Evolutionary conservation across 1,140 invertebrate genomes (phyloP), one percentile per base, ranked within the genome.

Genomic region (Drosophila arizonae): DNA sequence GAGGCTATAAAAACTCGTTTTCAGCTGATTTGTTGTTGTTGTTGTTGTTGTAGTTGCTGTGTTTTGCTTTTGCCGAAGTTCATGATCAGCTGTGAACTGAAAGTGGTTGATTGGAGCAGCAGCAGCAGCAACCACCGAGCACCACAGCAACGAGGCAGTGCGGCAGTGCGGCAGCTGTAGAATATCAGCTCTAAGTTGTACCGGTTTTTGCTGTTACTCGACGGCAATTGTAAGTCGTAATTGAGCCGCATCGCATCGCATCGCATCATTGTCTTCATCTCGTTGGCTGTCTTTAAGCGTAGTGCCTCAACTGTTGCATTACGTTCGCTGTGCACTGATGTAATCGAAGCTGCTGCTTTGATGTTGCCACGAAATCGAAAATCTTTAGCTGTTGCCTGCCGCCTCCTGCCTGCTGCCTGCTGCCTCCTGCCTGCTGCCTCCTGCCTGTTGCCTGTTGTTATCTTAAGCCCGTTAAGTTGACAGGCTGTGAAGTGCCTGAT

Each of bases 81-180:
- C 84, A 87, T 81, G 79, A 82, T 82, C 79, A 82, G 79, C 79
- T 82, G 79, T 85, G 79, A 88, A 84, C 84, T 82, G 84, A 88
- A 88, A 88, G 84, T 88, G 84, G 76, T 82, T 74, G 84, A 82
- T 82, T 77, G 84, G 61, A 71, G 58, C 63, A 73, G 41, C 17
- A 17, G 17, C 17, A 17, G 17, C n/a, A n/a, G 13, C 36, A 46
- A n/a, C 11, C 26, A 13, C 33, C 43, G 17, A 2, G 15, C 21
- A 24, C 9, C 17, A 10, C n/a, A 43, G 11, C 36, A 8, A 13
- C 15, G n/a, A 3, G 30, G 26, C 60, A 52, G 8, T n/a, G 43
- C 6, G 30, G 26, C 60, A 52, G 8, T 6, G 43, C 6, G 41
- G 56, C 15, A 60, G 24, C 52, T 84, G 79, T 68, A 87, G 82